Percentiles rank a stretch among this genome's conserved stretches.
Conservation (phyloP, 2,797 vertebrate genomes). For the Esox masquinongy region DNA sequence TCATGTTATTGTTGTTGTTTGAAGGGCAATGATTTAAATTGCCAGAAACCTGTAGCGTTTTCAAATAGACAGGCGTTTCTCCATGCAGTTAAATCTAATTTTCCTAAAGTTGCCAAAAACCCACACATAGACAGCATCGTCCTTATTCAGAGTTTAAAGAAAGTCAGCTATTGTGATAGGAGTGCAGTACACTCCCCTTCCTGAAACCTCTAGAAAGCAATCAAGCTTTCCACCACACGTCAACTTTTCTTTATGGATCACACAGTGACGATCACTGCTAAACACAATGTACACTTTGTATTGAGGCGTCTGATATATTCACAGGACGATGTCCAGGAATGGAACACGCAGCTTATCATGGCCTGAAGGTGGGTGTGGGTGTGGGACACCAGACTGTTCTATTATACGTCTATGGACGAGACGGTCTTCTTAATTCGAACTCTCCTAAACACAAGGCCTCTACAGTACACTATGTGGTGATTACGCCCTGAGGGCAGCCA, state of each 20-base stretch:
- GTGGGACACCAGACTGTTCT: not conserved
- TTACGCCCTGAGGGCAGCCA: conserved; percentile 54
- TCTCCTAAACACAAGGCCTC: not conserved
- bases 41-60: not conserved
- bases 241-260: not conserved
- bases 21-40: not conserved
- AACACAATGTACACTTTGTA: not conserved
- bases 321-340: not conserved
- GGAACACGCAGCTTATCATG: not conserved
- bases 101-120: not conserved
- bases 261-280: not conserved
- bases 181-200: no score
- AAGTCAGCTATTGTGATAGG: not conserved
- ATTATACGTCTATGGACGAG: not conserved
- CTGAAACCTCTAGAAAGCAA: not conserved
- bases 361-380: not conserved
- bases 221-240: not conserved
- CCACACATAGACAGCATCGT: no score
- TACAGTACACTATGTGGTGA: conserved; percentile 43
- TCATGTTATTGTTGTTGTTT: not conserved
- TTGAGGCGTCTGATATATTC: not conserved
- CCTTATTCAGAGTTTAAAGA: not conserved
- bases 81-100: not conserved
- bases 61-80: not conserved
- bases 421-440: not conserved